Base-by-base conservation (phyloP, 2,888 invertebrate genomes). In the Athripsodes cinereus region DNA sequence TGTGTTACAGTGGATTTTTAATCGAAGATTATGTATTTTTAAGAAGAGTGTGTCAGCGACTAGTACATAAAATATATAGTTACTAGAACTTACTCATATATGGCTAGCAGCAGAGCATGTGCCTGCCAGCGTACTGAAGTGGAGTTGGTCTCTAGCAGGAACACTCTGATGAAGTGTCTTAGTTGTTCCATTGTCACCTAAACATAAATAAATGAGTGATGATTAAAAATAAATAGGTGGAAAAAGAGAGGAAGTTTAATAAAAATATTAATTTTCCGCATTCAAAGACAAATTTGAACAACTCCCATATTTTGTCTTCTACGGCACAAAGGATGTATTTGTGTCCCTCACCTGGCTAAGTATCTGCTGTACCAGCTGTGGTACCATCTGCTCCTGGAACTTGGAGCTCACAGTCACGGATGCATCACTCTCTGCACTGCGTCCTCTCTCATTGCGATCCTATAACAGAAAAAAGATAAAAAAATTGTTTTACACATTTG, bases 111-210 rank as follows among this genome's bases (percentile, higher is more conserved):
- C 1, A 95, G 75, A 0, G 90, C 88, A 71, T 98, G 97, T 0
- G 95, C 94, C 73, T 96, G 96, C 96, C 96, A 96, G 59, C 98
- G 86, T 11, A 96, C 88, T 20, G 90, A 86, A 0, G 94, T 92
- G 8, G 91, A 88, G 70, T 96, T 96, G 0, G 95, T 96, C 72
- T 96, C 96, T 61, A 97, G 75, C 48, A 96, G 81, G 77, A 96
- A 97, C 0, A 92, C 90, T 65, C 91, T 87, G 18, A 97, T 84
- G 67, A 96, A 96, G 70, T 84, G 78, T 31, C 81, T 81, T 56
- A 91, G 72, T 54, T 87, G 80, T 2, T 83, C 82, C 65, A 76
- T 76, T 0, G 83, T 76, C 2, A 88, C 82, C 78, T 78, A 61
- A 18, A 59, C 44, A 44, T 8, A 44, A 8, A 44, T 13, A 16